A percentile compares a stretch with the other conserved stretches of the same genome.
These are phyloP conservation scores for Capreolus pygargus DNA, from an alignment of 2,113 vertebrate species.

Conservation along the genomic window DNA sequence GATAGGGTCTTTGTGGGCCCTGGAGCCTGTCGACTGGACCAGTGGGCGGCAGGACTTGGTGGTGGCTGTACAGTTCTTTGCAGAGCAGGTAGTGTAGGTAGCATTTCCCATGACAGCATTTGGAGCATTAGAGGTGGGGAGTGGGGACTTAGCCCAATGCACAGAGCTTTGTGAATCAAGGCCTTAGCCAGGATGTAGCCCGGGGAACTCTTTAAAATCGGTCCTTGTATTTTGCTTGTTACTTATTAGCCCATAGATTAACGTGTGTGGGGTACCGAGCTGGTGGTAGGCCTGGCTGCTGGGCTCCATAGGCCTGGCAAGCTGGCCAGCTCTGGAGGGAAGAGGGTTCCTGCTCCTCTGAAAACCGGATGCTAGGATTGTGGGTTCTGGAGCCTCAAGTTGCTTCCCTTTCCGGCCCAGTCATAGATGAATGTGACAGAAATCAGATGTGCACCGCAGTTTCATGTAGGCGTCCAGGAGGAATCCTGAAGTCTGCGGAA, in stretches of 20 bases:
- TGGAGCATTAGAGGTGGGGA: neutral
- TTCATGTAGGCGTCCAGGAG: neutral
- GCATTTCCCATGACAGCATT: neutral
- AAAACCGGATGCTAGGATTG: neutral
- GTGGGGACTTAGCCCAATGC: neutral
- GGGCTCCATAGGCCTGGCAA: neutral
- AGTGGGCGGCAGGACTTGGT: neutral
- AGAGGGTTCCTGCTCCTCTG: neutral
- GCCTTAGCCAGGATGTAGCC: neutral
- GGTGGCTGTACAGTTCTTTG: neutral
- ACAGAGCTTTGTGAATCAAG: neutral
- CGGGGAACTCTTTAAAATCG: neutral
- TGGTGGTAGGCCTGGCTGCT: neutral
- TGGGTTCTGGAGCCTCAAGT: neutral
- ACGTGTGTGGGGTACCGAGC: too few relatives aligned
- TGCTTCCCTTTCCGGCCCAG: neutral
- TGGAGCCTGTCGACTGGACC: neutral
- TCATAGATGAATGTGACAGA: neutral
- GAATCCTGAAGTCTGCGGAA: neutral
- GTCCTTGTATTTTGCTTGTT: neutral
- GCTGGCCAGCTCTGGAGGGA: neutral
- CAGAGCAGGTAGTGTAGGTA: neutral
- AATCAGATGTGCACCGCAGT: neutral
- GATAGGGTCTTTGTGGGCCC: neutral
- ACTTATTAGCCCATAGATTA: neutral